phyloP scores from a whole-genome alignment of 2,888 invertebrate species.

The Xestia ashworthii region DNA sequence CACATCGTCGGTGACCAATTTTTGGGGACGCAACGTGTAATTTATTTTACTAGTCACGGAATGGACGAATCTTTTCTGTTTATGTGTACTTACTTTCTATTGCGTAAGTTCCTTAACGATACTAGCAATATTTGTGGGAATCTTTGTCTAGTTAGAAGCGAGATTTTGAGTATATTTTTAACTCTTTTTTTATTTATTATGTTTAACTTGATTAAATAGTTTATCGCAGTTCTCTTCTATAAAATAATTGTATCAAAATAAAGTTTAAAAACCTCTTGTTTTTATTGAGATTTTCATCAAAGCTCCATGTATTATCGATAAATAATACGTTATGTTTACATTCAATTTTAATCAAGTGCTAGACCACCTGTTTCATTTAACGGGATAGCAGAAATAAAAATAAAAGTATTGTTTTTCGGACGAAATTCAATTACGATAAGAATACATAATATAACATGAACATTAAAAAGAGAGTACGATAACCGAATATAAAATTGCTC shows the following conservation, averaged over 20 bases:
- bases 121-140: conserved; percentile 35
- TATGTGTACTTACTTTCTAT: conserved; percentile 56
- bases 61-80: conserved; percentile 58
- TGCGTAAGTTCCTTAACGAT: conserved; percentile 43
- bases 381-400: conserved; percentile 13
- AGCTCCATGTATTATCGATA: not conserved
- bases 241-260: not conserved
- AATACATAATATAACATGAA: conserved; percentile 20
- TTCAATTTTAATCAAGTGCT: conserved; percentile 22
- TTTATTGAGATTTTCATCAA: conserved; percentile 7
- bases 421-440: conserved; percentile 45
- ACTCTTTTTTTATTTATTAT: not conserved
- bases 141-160: not conserved
- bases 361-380: conserved; percentile 19
- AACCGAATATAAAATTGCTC: conserved; percentile 48
- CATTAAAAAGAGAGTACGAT: conserved; percentile 22
- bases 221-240: not conserved
- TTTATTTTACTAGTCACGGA: conserved; percentile 72
- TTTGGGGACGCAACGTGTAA: conserved; percentile 71
- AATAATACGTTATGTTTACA: conserved; percentile 19
- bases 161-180: not conserved
- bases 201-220: not conserved
- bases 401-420: conserved; percentile 22
- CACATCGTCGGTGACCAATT: conserved; percentile 68
- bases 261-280: not conserved